Evolutionary conservation across 2,113 vertebrate genomes (phyloP), one percentile per base, ranked within the genome.

Genomic region (Lepus americanus): DNA sequence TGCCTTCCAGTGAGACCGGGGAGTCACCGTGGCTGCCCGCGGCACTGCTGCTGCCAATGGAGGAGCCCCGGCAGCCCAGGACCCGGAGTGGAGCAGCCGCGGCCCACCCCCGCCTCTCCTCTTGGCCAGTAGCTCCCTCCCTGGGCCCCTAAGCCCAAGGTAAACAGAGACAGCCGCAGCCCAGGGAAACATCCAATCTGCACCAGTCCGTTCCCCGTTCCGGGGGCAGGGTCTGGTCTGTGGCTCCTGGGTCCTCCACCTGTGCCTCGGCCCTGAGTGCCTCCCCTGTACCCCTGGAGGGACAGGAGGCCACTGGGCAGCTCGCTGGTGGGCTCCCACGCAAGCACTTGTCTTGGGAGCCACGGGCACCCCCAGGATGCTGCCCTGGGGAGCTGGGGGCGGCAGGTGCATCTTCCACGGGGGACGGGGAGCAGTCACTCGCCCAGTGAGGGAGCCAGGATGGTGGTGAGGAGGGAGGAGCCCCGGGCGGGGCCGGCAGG

Each of bases 401-500:
- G 27, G 14, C 27, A 84, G 70, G n/a, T 25, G 4, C 3, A 66
- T 39, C 59, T 20, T 81, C 49, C 55, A 22, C 3, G 2, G 39
- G 80, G 4, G 44, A 23, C 23, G 83, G 49, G 16, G 61, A 25
- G 10, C 1, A 36, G 67, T 8, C 27, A 19, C 69, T 36, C n/a
- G 16, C 17, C 33, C 64, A 51, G 63, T 14, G n/a, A 63, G 2
- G 27, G 89, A n/a, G 0, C 14, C 76, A 23, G 64, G n/a, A n/a
- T 69, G 16, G 55, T 39, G 19, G 39, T 0, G 0, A 25, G 72
- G 51, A 63, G 36, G 8, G 9, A 5, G 27, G 22, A 44, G 10
- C 31, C 36, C 69, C 33, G 5, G 19, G 51, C 31, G 6, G 4
- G 29, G 36, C 3, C 0, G 0, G 53, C 31, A n/a, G 22, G 1